These are phyloP conservation scores for Spisula solida DNA, from an alignment of 2,888 invertebrate species.

Conservation along the genomic window DNA sequence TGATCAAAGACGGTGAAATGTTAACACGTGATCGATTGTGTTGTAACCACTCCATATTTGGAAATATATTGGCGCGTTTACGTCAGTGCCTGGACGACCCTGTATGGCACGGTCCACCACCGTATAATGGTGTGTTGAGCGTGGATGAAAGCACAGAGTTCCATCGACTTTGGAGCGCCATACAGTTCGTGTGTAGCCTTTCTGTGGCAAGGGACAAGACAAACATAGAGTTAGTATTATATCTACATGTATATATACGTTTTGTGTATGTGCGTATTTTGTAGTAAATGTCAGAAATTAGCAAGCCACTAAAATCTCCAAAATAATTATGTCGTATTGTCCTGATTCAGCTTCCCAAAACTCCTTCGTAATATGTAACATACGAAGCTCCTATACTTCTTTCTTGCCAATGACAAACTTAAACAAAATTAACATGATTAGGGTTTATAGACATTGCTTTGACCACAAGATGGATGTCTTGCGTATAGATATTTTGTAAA, in stretches of 20 bases:
- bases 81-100: slow-evolving; percentile 91
- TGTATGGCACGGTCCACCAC: slow-evolving; percentile 94
- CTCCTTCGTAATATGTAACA: too few species aligned
- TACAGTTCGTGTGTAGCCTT: slow-evolving; percentile 99
- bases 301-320: too few species aligned
- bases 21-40: slow-evolving; percentile 98
- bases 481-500: too few species aligned
- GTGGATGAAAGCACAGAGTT: slow-evolving; percentile 99
- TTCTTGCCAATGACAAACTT: too few species aligned
- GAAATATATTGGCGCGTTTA: slow-evolving; percentile 96
- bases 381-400: too few species aligned
- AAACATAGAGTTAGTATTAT: slow-evolving; percentile 96
- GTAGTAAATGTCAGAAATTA: too few species aligned
- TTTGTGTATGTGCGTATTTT: too few species aligned
- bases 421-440: too few species aligned
- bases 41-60: slow-evolving; percentile 98
- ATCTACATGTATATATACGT: not conserved
- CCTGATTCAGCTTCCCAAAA: too few species aligned
- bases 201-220: slow-evolving; percentile 98
- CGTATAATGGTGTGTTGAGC: slow-evolving; percentile 97
- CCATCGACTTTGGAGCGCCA: slow-evolving; percentile 97
- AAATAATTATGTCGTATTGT: too few species aligned
- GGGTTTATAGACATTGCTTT: too few species aligned
- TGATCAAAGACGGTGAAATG: slow-evolving; percentile 97
- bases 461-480: too few species aligned